Conservation (phyloP, 2,888 invertebrate species). For the Carterocephalus palaemon region DNA sequence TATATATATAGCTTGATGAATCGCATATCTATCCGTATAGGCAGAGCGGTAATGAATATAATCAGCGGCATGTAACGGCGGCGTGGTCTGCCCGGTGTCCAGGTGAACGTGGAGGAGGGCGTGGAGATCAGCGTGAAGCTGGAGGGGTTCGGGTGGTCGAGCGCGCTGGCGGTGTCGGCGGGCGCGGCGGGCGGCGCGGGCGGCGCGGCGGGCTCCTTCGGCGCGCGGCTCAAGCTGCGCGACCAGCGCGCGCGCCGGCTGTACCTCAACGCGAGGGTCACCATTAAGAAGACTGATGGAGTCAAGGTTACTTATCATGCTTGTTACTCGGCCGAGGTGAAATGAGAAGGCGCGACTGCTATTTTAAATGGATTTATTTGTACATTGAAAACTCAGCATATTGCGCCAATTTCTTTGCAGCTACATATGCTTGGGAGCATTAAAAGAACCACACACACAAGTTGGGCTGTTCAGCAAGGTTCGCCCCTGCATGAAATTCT, state of each 20-base stretch:
- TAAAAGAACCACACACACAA: no score
- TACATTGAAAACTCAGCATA: no score
- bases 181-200: constrained; percentile 38
- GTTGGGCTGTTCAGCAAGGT: no score
- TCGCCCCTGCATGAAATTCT: no score
- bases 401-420: no score
- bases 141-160: constrained; percentile 89
- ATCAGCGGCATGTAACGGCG: background rate
- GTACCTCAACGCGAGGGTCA: constrained; percentile 83
- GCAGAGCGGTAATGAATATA: background rate
- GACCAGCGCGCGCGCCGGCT: constrained; percentile 86
- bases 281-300: constrained; percentile 59
- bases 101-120: constrained; percentile 85
- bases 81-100: background rate
- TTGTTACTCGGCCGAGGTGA: no score
- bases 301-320: constrained; percentile 63
- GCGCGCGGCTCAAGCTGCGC: constrained; percentile 84
- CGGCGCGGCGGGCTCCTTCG: constrained; percentile 70
- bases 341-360: no score
- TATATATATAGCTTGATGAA: no score
- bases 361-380: no score
- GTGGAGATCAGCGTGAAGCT: constrained; percentile 87
- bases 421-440: no score
- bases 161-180: constrained; percentile 76
- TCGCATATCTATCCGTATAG: background rate